Evolutionary conservation across 1,140 invertebrate species (phyloP), one percentile per base, ranked within the genome.

Genomic region (Rhynchophorus ferrugineus): DNA sequence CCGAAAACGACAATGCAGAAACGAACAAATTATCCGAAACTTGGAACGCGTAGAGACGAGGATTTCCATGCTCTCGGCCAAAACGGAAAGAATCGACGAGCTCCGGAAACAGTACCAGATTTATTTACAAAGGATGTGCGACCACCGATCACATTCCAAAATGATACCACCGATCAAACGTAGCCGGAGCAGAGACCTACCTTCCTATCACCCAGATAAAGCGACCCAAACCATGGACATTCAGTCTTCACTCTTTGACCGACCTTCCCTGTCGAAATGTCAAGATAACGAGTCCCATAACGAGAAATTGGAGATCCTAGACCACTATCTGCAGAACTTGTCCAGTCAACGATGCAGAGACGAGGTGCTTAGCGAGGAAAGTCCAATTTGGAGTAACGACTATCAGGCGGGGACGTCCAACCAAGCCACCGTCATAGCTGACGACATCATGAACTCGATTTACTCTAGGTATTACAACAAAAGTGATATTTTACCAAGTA

Each of bases 11-110:
- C 77, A 79, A 49, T 75, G 79, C 56, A 70, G 79, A 16, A 82
- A 81, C 64, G 73, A 76, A 49, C 72, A 74, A 59, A 69, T 82
- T 37, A 67, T 79, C 13, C 68, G 70, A 34, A 70, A 73, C 44
- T 64, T 82, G 47, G 76, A 80, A 56, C 71, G 70, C 29, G 73
- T 81, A 19, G 78, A 80, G 62, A 74, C 68, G 38, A 71, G 75
- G 54, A 72, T 80, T 17, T 67, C 71, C 5, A 65, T 72, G 39
- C 73, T 81, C 62, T 72, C 74, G 24, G 75, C 77, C 1, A 79
- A 79, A 68, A 80, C 78, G 8, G 75, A 81, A 54, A 68, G 75
- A 56, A 72, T 81, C n/a, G 74, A 75, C 64, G 58, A 69, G 60
- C 66, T 81, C 50, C 44, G 65, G 37, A 44, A 56, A 22, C 65